A percentile compares a stretch with the other conserved stretches of the same genome.
These are phyloP conservation scores for Drosophila nigrodunni DNA, from an alignment of 1,140 invertebrate species.

Conservation along the genomic window DNA sequence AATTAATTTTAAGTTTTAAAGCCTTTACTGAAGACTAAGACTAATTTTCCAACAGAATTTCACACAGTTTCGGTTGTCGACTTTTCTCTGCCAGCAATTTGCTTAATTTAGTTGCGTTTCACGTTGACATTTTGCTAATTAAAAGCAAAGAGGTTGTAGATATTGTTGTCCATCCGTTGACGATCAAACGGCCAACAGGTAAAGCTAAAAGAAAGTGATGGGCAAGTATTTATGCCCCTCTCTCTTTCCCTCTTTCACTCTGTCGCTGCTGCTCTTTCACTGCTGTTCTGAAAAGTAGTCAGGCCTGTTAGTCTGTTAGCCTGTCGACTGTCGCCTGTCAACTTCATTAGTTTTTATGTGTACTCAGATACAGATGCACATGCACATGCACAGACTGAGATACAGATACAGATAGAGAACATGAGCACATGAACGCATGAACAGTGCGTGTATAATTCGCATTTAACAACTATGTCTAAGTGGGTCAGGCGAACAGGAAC, in stretches of 20 bases:
- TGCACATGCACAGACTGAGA: slow-evolving; percentile 1
- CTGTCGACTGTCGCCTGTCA: slow-evolving; percentile 54
- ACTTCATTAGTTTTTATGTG: slow-evolving; percentile 60
- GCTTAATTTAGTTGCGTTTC: slow-evolving; percentile 42
- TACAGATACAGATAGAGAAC: slow-evolving; percentile 9
- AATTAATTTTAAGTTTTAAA: neutral
- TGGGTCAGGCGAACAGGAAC: slow-evolving; percentile 63
- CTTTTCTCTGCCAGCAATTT: slow-evolving; percentile 46
- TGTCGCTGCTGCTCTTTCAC: neutral
- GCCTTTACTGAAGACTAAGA: too few relatives aligned
- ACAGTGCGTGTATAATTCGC: slow-evolving; percentile 43
- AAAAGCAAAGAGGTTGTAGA: slow-evolving; percentile 31
- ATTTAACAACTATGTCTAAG: slow-evolving; percentile 46
- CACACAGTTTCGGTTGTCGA: neutral
- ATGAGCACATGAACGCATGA: slow-evolving; percentile 2
- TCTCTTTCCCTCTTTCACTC: neutral
- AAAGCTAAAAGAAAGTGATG: slow-evolving; percentile 56
- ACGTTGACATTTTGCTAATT: slow-evolving; percentile 41
- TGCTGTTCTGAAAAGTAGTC: slow-evolving; percentile 54
- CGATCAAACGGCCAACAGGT: slow-evolving; percentile 15
- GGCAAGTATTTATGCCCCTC: slow-evolving; percentile 5
- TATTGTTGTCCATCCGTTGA: slow-evolving; percentile 5
- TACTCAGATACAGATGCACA: slow-evolving; percentile 18
- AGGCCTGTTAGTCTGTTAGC: slow-evolving; percentile 30
- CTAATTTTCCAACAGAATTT: neutral